Percentiles rank a stretch among this genome's conserved stretches.
Evolutionary conservation across 2,888 invertebrate genomes (phyloP).

Genomic region (Mesopsocus fuscifrons): DNA sequence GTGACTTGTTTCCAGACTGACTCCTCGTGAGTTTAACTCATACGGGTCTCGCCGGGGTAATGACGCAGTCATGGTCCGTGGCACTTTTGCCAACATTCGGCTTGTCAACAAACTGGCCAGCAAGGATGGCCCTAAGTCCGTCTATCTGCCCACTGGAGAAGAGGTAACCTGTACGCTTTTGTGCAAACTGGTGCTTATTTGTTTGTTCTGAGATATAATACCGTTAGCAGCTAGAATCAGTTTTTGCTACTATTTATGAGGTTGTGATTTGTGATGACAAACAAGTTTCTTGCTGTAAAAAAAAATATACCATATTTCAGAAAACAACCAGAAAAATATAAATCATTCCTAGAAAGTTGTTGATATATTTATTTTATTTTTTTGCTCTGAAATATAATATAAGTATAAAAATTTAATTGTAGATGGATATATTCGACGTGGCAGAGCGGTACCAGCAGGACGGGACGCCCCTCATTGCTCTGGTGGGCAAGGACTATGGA

Average conservation of each 20-base stretch:
- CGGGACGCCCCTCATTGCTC: slow-evolving; percentile 54
- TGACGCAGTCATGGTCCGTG: slow-evolving; percentile 92
- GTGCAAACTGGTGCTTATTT: too few relatives aligned
- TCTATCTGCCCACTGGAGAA: slow-evolving; percentile 74
- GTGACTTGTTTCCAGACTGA: slow-evolving; percentile 35
- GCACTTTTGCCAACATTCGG: slow-evolving; percentile 96
- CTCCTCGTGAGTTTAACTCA: slow-evolving; percentile 91
- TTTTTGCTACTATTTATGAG: too few relatives aligned
- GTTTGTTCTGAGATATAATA: too few relatives aligned
- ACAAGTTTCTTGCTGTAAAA: too few relatives aligned
- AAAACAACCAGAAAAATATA: too few relatives aligned
- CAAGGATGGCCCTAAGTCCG: slow-evolving; percentile 64
- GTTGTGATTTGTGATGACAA: too few relatives aligned
- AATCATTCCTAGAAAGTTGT: too few relatives aligned
- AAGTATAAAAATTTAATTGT: too few relatives aligned
- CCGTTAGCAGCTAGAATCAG: too few relatives aligned
- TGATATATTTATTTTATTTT: too few relatives aligned
- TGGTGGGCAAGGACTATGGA: slow-evolving; percentile 96
- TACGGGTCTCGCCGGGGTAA: slow-evolving; percentile 95
- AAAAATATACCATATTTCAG: slow-evolving; percentile 4
- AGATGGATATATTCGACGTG: slow-evolving; percentile 89
- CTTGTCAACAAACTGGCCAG: slow-evolving; percentile 74
- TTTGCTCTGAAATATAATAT: too few relatives aligned
- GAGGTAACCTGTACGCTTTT: too few relatives aligned
- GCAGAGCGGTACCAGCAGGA: slow-evolving; percentile 70